These are phyloP conservation scores for Plecotus auritus DNA, from an alignment of 2,113 vertebrate species.

Conservation along the genomic window DNA sequence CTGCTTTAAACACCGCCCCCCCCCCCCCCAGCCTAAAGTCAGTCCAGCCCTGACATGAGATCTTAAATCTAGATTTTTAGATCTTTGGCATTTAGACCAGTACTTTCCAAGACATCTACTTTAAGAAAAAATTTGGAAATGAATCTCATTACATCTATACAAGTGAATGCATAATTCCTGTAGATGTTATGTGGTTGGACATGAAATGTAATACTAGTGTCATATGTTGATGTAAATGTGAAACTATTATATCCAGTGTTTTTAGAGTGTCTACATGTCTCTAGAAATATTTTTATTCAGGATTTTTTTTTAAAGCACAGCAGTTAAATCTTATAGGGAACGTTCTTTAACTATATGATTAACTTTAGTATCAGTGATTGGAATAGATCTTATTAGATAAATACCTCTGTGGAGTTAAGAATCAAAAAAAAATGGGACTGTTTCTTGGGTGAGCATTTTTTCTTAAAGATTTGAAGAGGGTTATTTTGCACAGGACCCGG, in stretches of 20 bases:
- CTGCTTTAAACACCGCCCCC: background rate
- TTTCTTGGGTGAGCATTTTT: constrained; percentile 26
- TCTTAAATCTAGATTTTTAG: constrained; percentile 8
- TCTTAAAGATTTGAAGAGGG: background rate
- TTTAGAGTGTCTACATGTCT: background rate
- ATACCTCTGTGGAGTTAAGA: background rate
- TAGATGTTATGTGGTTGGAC: background rate
- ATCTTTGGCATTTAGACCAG: background rate
- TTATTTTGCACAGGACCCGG: background rate
- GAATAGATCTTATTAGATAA: background rate
- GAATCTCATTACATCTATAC: background rate
- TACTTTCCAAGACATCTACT: background rate
- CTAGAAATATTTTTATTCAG: background rate
- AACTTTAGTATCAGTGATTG: constrained; percentile 20
- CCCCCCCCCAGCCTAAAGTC: background rate
- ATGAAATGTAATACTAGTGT: background rate
- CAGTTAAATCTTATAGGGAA: background rate
- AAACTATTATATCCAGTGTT: background rate
- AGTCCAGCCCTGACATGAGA: background rate
- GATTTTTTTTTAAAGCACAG: background rate
- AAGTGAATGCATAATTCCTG: background rate
- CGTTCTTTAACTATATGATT: constrained; percentile 9
- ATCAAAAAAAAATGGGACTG: background rate
- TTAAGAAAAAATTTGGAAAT: background rate
- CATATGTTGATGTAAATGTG: background rate